Percentiles rank a stretch among this genome's conserved stretches.
phyloP scores from a whole-genome alignment of 2,113 vertebrate species.

The Calonectris borealis region DNA sequence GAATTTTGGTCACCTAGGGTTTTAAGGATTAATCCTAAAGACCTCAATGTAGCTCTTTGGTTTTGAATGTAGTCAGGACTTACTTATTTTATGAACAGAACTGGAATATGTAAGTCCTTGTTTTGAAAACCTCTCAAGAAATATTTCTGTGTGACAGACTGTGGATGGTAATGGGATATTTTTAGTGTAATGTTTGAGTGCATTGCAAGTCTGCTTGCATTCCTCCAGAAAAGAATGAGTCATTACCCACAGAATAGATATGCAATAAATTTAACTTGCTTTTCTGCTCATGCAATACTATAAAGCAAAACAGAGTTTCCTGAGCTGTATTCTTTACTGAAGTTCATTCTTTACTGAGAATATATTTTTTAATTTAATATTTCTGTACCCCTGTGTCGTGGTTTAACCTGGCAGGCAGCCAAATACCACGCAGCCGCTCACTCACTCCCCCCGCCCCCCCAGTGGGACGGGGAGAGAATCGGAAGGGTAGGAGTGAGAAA shows the following conservation, averaged over 20 bases:
- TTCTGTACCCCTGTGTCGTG: too few species aligned
- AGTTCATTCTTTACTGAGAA: background rate
- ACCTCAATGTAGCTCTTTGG: background rate
- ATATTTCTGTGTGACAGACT: background rate
- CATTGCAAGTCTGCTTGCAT: background rate
- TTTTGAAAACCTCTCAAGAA: constrained; percentile 25
- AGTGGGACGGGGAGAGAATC: too few species aligned
- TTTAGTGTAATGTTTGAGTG: constrained; percentile 19
- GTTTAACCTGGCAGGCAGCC: too few species aligned
- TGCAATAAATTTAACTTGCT: background rate
- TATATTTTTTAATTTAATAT: background rate
- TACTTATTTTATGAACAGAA: background rate
- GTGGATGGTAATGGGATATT: background rate
- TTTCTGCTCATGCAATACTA: background rate
- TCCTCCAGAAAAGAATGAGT: constrained; percentile 22
- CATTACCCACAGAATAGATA: background rate
- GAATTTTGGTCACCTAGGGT: background rate
- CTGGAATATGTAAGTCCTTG: background rate
- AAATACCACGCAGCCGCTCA: too few species aligned
- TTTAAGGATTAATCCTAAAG: background rate
- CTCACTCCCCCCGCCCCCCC: too few species aligned
- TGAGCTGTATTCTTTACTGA: background rate
- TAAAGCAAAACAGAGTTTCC: background rate
- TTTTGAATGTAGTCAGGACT: background rate
- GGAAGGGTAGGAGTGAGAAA: too few species aligned